Evolutionary conservation across 2,113 vertebrate species (phyloP).

Genomic region (Carassius gibelio): DNA sequence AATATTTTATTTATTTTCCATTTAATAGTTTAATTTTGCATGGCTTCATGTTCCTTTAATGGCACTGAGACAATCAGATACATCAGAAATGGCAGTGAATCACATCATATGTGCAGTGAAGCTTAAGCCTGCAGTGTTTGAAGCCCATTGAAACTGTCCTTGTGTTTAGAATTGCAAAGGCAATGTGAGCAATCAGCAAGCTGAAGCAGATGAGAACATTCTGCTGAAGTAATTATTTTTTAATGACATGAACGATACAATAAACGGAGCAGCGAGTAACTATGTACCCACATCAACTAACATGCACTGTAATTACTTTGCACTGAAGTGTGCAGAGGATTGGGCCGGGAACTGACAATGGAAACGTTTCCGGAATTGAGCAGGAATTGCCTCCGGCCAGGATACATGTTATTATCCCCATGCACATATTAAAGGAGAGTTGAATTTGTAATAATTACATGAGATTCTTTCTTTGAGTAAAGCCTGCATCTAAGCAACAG

Average conservation of each 20-base stretch:
- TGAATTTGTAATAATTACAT: neutral
- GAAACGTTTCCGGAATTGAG: neutral
- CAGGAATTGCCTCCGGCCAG: neutral
- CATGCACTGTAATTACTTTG: neutral
- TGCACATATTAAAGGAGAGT: neutral
- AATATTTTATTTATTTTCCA: neutral
- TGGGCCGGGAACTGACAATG: too few species aligned
- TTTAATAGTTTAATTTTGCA: neutral
- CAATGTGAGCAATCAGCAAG: neutral
- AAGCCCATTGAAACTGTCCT: neutral
- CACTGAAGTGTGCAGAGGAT: neutral
- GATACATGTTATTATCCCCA: neutral
- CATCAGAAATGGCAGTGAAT: neutral
- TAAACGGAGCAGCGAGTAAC: neutral
- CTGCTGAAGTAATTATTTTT: constrained; percentile 35
- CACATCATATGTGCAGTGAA: neutral
- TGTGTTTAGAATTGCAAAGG: neutral
- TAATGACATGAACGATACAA: constrained; percentile 31
- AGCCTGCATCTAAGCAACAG: neutral
- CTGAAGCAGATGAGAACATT: neutral
- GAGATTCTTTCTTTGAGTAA: too few species aligned
- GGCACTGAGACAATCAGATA: neutral
- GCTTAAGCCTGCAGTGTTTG: neutral
- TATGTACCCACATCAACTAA: neutral
- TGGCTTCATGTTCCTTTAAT: neutral